phyloP scores from a whole-genome alignment of 1,140 invertebrate species.

The Drosophila lacteicornis region DNA sequence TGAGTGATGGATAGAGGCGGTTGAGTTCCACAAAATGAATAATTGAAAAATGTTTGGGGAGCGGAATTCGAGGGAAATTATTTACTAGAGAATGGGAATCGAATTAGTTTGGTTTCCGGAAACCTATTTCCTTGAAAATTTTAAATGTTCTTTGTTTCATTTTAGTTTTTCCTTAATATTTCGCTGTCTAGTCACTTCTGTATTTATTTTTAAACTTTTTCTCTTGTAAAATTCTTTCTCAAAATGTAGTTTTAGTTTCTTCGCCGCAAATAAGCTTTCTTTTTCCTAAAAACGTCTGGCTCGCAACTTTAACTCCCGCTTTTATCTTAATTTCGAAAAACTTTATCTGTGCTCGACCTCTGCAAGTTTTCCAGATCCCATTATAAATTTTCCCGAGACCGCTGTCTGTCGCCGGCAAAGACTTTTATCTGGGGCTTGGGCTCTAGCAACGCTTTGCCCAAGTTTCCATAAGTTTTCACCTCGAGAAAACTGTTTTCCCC shows the following conservation, averaged over 20 bases:
- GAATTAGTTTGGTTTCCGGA: constrained; percentile 2
- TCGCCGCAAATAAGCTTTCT: neutral
- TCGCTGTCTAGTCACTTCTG: too few relatives aligned
- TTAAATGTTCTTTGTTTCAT: neutral
- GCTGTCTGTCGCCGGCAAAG: constrained; percentile 19
- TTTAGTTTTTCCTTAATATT: neutral
- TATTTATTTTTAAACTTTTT: neutral
- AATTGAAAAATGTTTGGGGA: constrained; percentile 24
- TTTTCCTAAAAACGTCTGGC: neutral
- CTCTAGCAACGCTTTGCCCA: constrained; percentile 8
- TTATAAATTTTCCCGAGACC: constrained; percentile 37
- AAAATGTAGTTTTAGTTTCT: constrained; percentile 5
- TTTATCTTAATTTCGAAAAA: constrained; percentile 17
- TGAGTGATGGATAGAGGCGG: constrained; percentile 12
- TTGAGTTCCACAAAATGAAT: constrained; percentile 15
- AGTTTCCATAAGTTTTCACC: constrained; percentile 49
- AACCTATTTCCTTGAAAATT: neutral
- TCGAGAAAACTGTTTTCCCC: constrained; percentile 26
- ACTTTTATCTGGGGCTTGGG: constrained; percentile 12
- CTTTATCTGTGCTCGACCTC: constrained; percentile 15
- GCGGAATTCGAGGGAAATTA: constrained; percentile 5
- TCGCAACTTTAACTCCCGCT: neutral
- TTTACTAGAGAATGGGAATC: neutral
- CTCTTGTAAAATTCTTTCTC: neutral
- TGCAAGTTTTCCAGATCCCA: constrained; percentile 29